Evolutionary conservation across 2,888 invertebrate genomes (phyloP).

Genomic region (Dioctria rufipes): DNA sequence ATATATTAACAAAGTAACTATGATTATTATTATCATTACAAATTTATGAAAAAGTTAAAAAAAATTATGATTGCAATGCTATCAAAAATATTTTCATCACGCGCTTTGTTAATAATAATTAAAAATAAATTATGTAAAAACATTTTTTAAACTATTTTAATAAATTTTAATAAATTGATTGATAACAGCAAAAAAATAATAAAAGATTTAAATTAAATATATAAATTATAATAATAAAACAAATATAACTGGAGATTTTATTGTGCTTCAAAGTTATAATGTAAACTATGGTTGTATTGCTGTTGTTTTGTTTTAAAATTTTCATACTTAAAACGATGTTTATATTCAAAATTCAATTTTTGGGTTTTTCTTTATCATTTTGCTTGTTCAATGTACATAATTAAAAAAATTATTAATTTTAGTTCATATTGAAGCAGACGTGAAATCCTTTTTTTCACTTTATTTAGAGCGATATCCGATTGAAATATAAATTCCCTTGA

Average conservation of each 20-base stretch:
- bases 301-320: background rate
- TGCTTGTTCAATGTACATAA: too few relatives aligned
- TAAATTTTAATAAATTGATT: background rate
- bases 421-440: too few relatives aligned
- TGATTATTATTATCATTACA: too few relatives aligned
- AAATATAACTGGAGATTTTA: conserved; percentile 18
- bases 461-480: too few relatives aligned
- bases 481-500: too few relatives aligned
- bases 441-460: too few relatives aligned
- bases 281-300: conserved; percentile 14
- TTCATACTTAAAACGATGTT: conserved; percentile 1
- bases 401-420: too few relatives aligned
- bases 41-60: too few relatives aligned
- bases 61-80: background rate
- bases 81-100: conserved; percentile 30
- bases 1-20: conserved; percentile 5
- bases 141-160: background rate
- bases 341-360: background rate
- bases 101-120: conserved; percentile 1
- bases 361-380: background rate
- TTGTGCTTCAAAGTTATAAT: conserved; percentile 23
- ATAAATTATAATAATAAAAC: background rate
- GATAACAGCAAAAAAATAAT: conserved; percentile 4
- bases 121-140: background rate
- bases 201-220: conserved; percentile 5